A percentile compares a stretch with the other conserved stretches of the same genome.
Evolutionary conservation across 2,113 vertebrate species (phyloP).

Genomic region (Microcebus tavaratra): DNA sequence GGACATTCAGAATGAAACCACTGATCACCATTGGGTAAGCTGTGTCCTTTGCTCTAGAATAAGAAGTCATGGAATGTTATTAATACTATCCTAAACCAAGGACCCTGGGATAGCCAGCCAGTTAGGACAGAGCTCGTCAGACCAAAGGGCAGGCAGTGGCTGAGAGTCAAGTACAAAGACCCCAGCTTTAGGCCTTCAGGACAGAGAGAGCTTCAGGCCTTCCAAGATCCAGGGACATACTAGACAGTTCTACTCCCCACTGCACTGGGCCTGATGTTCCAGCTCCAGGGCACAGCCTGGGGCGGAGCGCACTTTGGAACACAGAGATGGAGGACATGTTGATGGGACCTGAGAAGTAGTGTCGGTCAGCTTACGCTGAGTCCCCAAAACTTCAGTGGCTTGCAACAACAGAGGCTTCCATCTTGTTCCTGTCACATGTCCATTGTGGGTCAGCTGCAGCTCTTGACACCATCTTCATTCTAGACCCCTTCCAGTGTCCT

Average conservation of each 20-base stretch:
- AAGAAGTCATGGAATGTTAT: not conserved
- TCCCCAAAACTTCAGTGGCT: not conserved
- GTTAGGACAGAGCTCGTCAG: not conserved
- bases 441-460: not conserved
- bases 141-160: not conserved
- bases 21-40: not conserved
- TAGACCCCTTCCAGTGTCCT: not conserved
- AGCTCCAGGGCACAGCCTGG: not conserved
- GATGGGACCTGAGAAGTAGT: not conserved
- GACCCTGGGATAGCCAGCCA: not conserved
- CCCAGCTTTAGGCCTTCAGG: not conserved
- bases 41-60: not conserved
- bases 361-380: not conserved
- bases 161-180: not conserved
- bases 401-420: not conserved
- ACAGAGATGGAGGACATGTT: not conserved
- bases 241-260: not conserved
- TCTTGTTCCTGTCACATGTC: not conserved
- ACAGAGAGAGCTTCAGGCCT: not conserved
- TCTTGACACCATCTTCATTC: not conserved
- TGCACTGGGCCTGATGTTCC: not conserved
- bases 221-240: not conserved
- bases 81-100: not conserved
- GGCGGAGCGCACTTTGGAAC: not conserved
- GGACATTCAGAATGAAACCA: not conserved